A percentile compares a stretch with the other conserved stretches of the same genome.
Conservation (phyloP, 2,113 vertebrate genomes). For the Stigmatopora nigra region DNA sequence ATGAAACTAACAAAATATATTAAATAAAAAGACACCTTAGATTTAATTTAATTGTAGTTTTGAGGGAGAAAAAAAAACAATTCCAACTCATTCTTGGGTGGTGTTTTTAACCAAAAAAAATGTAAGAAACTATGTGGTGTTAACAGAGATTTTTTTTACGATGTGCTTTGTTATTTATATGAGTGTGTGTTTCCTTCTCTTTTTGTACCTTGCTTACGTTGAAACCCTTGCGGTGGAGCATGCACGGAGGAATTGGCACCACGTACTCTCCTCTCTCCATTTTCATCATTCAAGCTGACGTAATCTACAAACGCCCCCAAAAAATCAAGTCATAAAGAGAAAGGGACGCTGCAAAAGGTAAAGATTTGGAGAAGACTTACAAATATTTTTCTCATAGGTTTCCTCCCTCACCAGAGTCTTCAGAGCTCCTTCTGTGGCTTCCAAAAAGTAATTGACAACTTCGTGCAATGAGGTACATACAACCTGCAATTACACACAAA, state of each 20-base stretch:
- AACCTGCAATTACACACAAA: slow-evolving; percentile 49
- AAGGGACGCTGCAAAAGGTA: neutral
- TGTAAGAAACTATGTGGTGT: no score
- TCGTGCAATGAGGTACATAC: slow-evolving; percentile 64
- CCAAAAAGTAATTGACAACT: slow-evolving; percentile 65
- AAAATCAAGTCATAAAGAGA: neutral
- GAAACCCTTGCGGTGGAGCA: neutral
- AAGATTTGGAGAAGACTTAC: slow-evolving; percentile 52
- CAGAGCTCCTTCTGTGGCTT: slow-evolving; percentile 55
- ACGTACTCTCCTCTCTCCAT: slow-evolving; percentile 59
- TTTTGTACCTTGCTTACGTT: slow-evolving; percentile 55
- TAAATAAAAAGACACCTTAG: no score
- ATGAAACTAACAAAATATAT: no score
- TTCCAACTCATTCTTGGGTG: no score
- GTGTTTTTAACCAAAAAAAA: no score
- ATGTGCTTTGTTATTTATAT: neutral
- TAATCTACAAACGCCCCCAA: slow-evolving; percentile 57
- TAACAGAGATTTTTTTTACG: neutral
- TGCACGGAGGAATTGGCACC: neutral
- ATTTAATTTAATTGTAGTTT: no score
- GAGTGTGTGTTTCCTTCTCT: neutral
- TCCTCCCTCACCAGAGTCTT: slow-evolving; percentile 66
- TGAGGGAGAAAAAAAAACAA: no score
- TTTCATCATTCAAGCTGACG: slow-evolving; percentile 64
- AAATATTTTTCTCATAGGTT: slow-evolving; percentile 69